These are phyloP conservation scores for Batillaria attramentaria DNA, from an alignment of 1,140 invertebrate genomes.

Conservation along the genomic window DNA sequence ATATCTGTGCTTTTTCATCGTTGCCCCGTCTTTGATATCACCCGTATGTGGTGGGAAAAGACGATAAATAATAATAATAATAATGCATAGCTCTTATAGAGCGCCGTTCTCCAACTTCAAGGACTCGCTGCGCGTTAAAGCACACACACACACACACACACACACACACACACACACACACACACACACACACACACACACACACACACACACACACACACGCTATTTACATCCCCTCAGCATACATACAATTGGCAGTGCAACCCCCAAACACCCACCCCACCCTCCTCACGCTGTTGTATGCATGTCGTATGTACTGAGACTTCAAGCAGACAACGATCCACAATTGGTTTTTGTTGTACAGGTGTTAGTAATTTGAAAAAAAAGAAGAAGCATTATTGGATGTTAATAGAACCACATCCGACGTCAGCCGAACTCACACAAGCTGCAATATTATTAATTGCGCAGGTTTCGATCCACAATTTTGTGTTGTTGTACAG, in stretches of 20 bases:
- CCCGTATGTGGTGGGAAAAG: too few species aligned
- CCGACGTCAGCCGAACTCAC: too few species aligned
- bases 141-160: conserved; percentile 18
- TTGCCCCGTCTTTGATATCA: too few species aligned
- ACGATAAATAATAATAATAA: too few species aligned
- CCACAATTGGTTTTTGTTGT: conserved; percentile 17
- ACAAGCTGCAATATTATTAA: too few species aligned
- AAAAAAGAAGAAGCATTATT: conserved; percentile 4
- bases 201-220: background rate
- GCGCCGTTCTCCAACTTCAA: too few species aligned
- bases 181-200: background rate
- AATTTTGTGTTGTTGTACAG: too few species aligned
- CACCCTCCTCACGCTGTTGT: background rate
- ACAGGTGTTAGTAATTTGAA: conserved; percentile 24
- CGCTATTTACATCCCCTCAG: background rate
- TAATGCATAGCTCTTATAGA: too few species aligned
- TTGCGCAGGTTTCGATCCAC: too few species aligned
- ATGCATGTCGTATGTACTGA: background rate
- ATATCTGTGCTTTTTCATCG: too few species aligned
- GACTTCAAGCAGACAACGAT: conserved; percentile 31
- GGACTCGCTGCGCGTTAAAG: too few species aligned
- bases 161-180: conserved; percentile 1
- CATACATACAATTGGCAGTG: background rate
- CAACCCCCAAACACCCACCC: background rate
- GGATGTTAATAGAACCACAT: too few species aligned